Evolutionary conservation across 2,113 vertebrate genomes (phyloP), one percentile per base, ranked within the genome.

Genomic region (Anarrhichthys ocellatus): DNA sequence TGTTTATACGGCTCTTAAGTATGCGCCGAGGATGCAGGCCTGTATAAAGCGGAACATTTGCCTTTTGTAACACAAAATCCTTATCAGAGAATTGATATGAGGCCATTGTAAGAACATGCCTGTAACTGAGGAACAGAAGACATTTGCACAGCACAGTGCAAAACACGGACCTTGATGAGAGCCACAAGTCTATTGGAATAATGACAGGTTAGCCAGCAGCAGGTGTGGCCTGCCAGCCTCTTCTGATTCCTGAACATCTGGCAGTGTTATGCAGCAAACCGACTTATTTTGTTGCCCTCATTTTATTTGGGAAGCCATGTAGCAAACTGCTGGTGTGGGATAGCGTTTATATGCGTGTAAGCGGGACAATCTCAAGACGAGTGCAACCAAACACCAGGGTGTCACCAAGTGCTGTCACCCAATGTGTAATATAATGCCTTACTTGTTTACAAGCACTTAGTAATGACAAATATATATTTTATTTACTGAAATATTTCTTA

Each of bases 391-490:
- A 87, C 87, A 80, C 82, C 83, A 54, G 81, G 85, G 84, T 90
- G 86, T 89, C 88, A 89, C 85, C 80, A 89, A 89, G 92, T 92
- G 92, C 92, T 92, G 89, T 80, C 89, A 91, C 86, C 87, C 87
- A 82, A 80, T 29, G 83, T 89, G 81, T 92, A 90, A 87, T 85
- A 88, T 80, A 91, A 86, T 88, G 92, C 93, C 93, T 94, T 93
- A 94, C 89, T 91, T 93, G 94, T 95, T 95, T 95, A 95, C 93
- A 95, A 92, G 91, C 93, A 94, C 92, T 94, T 92, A 89, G 68
- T 85, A 83, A 92, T 91, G 82, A 94, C 81, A 93, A 91, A 91
- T 92, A 76, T 92, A 86, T 91, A 88, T 94, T 93, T 94, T 93
- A 92, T 91, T 92, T 93, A 92, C 93, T 84, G 83, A 93, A 89